These are phyloP conservation scores for Bradypus variegatus DNA, from an alignment of 2,797 vertebrate genomes.

Conservation along the genomic window DNA sequence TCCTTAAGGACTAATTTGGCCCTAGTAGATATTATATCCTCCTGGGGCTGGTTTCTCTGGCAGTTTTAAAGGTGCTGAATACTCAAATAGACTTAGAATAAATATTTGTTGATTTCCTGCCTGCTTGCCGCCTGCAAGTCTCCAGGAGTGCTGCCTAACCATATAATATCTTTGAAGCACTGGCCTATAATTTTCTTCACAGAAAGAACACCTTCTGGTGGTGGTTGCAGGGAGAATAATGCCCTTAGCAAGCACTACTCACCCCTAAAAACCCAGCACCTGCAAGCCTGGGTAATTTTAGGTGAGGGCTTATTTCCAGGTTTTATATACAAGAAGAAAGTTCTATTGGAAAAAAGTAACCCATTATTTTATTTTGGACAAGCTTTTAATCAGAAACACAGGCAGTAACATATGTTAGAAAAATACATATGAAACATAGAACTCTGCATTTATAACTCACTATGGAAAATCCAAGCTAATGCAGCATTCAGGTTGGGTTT, in stretches of 20 bases:
- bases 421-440: slow-evolving; percentile 52
- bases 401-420: slow-evolving; percentile 54
- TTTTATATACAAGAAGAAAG: slow-evolving; percentile 60
- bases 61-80: slow-evolving; percentile 33
- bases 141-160: slow-evolving; percentile 16
- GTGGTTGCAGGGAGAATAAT: slow-evolving; percentile 39
- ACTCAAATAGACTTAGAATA: slow-evolving; percentile 10
- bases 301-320: slow-evolving; percentile 47
- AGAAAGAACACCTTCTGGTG: slow-evolving; percentile 53
- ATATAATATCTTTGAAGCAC: slow-evolving; percentile 29
- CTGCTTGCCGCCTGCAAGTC: slow-evolving; percentile 1
- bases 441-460: slow-evolving; percentile 57
- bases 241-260: slow-evolving; percentile 30
- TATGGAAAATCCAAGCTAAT: slow-evolving; percentile 61
- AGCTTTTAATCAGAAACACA: slow-evolving; percentile 62
- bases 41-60: slow-evolving; percentile 7
- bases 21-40: background rate
- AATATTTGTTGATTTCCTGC: slow-evolving; percentile 37
- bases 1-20: background rate
- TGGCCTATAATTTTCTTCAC: slow-evolving; percentile 49
- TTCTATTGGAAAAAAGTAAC: slow-evolving; percentile 52
- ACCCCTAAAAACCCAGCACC: slow-evolving; percentile 39
- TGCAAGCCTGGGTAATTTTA: slow-evolving; percentile 49
- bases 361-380: slow-evolving; percentile 52
- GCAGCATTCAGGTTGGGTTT: slow-evolving; percentile 57